Conservation (phyloP, 2,113 vertebrate genomes). For the Calonectris borealis region DNA sequence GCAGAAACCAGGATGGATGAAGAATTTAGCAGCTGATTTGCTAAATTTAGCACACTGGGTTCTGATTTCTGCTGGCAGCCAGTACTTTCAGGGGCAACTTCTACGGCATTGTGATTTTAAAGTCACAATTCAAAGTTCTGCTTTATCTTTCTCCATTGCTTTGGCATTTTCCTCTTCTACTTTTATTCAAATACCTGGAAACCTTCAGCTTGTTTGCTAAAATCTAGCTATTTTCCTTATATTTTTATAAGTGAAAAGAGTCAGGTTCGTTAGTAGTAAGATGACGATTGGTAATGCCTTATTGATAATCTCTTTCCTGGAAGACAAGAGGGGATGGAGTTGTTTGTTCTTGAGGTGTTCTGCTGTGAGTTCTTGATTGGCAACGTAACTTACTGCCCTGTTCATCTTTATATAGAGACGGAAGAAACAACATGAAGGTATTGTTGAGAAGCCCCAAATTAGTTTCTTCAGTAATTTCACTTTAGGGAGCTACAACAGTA, state of each 20-base stretch:
- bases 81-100: neutral
- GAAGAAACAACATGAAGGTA: neutral
- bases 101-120: neutral
- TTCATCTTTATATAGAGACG: neutral
- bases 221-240: neutral
- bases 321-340: neutral
- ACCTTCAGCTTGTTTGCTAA: neutral
- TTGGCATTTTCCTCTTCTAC: neutral
- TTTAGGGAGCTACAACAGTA: neutral
- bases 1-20: neutral
- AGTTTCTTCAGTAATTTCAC: neutral
- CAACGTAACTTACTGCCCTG: fast-evolving
- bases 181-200: neutral
- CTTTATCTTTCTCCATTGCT: neutral
- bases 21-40: neutral
- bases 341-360: neutral
- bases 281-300: neutral
- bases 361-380: neutral
- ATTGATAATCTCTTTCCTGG: neutral
- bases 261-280: neutral
- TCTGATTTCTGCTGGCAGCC: neutral
- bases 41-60: neutral
- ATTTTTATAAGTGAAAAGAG: neutral
- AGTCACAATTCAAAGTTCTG: neutral
- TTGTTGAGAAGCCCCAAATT: neutral